phyloP scores from a whole-genome alignment of 2,888 invertebrate genomes.

The Eumerus sabulonum region DNA sequence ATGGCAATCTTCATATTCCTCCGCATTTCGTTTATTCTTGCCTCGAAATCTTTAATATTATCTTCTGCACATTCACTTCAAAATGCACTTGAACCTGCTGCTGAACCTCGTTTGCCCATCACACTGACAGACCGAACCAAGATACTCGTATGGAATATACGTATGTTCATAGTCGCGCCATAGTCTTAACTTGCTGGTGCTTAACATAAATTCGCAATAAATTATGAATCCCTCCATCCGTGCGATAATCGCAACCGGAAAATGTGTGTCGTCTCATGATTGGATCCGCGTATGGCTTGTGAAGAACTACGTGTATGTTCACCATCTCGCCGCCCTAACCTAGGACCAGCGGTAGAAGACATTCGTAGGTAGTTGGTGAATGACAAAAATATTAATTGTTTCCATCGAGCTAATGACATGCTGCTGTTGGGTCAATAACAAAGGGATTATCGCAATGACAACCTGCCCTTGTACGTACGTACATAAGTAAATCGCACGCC shows the following conservation, averaged over 20 bases:
- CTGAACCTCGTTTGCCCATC: constrained; percentile 45
- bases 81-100: constrained; percentile 64
- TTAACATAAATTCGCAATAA: constrained; percentile 63
- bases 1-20: constrained; percentile 1
- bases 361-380: constrained; percentile 9
- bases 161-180: constrained; percentile 47
- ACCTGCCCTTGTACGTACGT: constrained; percentile 46
- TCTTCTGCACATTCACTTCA: constrained; percentile 45
- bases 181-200: constrained; percentile 35
- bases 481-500: constrained; percentile 34
- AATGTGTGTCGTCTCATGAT: constrained; percentile 42
- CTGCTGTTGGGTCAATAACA: constrained; percentile 20
- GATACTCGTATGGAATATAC: no score
- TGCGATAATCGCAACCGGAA: constrained; percentile 59
- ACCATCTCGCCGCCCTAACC: no score
- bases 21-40: no score
- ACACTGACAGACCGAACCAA: constrained; percentile 42
- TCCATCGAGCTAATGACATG: constrained; percentile 58
- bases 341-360: neutral
- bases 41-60: neutral
- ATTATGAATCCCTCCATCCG: constrained; percentile 40
- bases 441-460: constrained; percentile 11
- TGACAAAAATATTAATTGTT: constrained; percentile 66
- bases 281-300: constrained; percentile 10
- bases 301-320: no score